These are phyloP conservation scores for Bombus pascuorum DNA, from an alignment of 1,140 invertebrate genomes.

Conservation along the genomic window DNA sequence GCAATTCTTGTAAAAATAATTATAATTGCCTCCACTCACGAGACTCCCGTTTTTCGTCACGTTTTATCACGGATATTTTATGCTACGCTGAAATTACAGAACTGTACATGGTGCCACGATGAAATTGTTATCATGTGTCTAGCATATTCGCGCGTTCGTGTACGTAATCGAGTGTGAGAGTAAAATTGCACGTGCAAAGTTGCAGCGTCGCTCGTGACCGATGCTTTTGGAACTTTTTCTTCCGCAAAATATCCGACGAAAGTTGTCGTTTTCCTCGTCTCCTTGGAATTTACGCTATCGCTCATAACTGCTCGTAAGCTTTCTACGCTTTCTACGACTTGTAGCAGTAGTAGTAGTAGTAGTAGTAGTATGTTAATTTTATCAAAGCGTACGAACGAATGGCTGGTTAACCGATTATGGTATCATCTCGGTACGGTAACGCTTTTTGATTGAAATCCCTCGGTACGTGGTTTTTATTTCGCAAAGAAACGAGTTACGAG, in stretches of 20 bases:
- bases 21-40: background rate
- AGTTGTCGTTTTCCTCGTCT: background rate
- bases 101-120: background rate
- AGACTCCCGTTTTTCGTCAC: background rate
- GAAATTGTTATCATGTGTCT: slow-evolving; percentile 2
- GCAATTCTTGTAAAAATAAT: slow-evolving; percentile 13
- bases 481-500: too few species aligned
- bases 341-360: too few species aligned
- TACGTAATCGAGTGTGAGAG: background rate
- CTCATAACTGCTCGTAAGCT: too few species aligned
- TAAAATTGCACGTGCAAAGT: background rate
- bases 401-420: too few species aligned
- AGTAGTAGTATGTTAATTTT: too few species aligned
- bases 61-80: slow-evolving; percentile 4
- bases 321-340: too few species aligned
- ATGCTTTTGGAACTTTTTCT: background rate
- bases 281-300: too few species aligned
- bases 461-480: too few species aligned
- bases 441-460: too few species aligned
- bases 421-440: too few species aligned
- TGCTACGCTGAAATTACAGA: background rate
- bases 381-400: too few species aligned
- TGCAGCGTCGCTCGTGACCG: background rate
- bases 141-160: background rate
- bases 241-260: background rate